Evolutionary conservation across 2,888 invertebrate genomes (phyloP).

Genomic region (Hydroisotoma schaefferi): DNA sequence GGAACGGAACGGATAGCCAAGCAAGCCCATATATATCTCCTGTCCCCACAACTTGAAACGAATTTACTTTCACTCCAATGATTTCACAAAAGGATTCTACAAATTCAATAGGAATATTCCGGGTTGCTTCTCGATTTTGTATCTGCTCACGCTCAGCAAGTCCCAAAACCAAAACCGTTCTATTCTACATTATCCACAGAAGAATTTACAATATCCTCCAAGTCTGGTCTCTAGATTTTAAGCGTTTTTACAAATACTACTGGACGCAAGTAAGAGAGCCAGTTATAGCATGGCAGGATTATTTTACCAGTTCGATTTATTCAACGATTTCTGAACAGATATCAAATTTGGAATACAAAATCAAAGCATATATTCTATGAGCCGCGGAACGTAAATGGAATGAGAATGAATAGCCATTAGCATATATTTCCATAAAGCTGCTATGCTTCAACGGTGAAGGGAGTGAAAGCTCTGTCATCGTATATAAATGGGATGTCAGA

Average conservation of each 20-base stretch:
- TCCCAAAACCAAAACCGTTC: neutral
- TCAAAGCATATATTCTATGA: too few relatives aligned
- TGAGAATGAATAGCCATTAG: slow-evolving; percentile 11
- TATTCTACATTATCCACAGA: neutral
- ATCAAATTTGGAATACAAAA: too few relatives aligned
- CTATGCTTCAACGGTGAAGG: too few relatives aligned
- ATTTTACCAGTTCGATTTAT: too few relatives aligned
- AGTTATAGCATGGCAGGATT: too few relatives aligned
- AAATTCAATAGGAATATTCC: slow-evolving; percentile 12
- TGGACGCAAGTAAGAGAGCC: too few relatives aligned
- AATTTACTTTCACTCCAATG: slow-evolving; percentile 19
- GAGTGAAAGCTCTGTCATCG: too few relatives aligned
- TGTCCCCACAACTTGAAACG: slow-evolving; percentile 10
- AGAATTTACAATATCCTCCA: slow-evolving; percentile 9
- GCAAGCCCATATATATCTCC: neutral
- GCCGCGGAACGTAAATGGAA: neutral
- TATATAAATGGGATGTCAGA: too few relatives aligned
- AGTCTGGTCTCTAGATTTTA: slow-evolving; percentile 4
- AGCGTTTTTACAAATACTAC: too few relatives aligned
- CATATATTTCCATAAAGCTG: slow-evolving; percentile 12
- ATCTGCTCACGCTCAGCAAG: neutral
- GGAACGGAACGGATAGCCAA: slow-evolving; percentile 1
- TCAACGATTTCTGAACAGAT: too few relatives aligned
- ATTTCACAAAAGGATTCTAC: slow-evolving; percentile 17
- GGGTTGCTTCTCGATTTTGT: slow-evolving; percentile 12